Percentiles rank a stretch among this genome's conserved stretches.
Conservation (phyloP, 2,797 vertebrate species). For the Huso huso region DNA sequence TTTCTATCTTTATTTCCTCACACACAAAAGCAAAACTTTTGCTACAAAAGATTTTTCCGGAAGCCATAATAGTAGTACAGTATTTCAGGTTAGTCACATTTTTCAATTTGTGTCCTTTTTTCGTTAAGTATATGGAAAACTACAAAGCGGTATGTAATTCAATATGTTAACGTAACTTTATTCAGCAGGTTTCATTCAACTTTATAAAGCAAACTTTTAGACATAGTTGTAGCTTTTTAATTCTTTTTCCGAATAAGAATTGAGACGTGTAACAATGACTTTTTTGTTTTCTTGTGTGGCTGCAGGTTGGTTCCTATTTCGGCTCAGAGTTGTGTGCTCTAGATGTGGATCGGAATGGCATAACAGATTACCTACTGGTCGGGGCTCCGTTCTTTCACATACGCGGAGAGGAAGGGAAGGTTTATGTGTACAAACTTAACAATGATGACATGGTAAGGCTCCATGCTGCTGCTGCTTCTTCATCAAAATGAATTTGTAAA, state of each 20-base stretch:
- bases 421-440: slow-evolving; percentile 56
- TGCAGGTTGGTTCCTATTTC: slow-evolving; percentile 69
- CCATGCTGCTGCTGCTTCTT: no score
- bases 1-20: no score
- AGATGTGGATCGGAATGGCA: slow-evolving; percentile 45
- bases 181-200: no score
- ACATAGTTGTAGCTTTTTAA: background rate
- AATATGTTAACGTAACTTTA: no score
- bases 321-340: slow-evolving; percentile 61
- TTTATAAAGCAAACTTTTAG: background rate
- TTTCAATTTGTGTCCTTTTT: no score
- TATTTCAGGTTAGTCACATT: no score
- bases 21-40: no score
- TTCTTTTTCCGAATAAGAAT: background rate
- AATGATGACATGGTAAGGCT: slow-evolving; percentile 6
- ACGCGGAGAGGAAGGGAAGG: slow-evolving; percentile 59
- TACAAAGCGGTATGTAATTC: no score
- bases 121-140: no score
- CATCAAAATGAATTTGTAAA: background rate
- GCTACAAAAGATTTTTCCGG: no score
- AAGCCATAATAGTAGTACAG: no score
- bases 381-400: slow-evolving; percentile 58
- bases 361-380: slow-evolving; percentile 53
- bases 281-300: slow-evolving; percentile 16
- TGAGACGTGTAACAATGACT: background rate